Conservation (phyloP, 2,797 vertebrate species). For the Anas flavirostris region DNA sequence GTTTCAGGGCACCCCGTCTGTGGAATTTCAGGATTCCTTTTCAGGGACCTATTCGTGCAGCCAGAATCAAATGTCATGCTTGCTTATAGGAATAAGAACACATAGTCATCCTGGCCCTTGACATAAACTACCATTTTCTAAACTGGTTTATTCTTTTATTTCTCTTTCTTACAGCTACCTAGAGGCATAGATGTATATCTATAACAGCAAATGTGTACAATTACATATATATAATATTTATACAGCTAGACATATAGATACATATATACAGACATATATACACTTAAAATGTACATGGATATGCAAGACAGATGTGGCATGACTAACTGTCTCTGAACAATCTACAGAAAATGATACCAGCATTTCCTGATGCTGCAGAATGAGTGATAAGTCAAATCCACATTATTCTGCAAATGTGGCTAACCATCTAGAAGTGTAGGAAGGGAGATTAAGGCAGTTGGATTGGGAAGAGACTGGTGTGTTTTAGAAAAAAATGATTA, state of each 20-base stretch:
- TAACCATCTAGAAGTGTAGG: not conserved
- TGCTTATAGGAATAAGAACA: not conserved
- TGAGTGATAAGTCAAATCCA: not conserved
- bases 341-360: not conserved
- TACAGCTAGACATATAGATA: not conserved
- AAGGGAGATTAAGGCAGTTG: not conserved
- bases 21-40: not conserved
- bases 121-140: not conserved
- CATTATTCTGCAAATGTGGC: not conserved
- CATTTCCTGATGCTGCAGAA: not conserved
- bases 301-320: not conserved
- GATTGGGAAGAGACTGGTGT: not conserved
- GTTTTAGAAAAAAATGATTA: not conserved
- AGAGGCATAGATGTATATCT: not conserved
- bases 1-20: accelerated
- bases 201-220: not conserved
- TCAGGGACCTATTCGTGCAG: not conserved
- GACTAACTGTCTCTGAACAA: not conserved
- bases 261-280: not conserved
- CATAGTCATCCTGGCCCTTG: not conserved
- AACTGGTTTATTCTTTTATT: not conserved
- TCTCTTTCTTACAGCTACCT: not conserved
- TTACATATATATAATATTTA: not conserved
- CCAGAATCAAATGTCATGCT: not conserved
- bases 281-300: not conserved